Evolutionary conservation across 2,113 vertebrate genomes (phyloP).

Genomic region (Trinectes maculatus): DNA sequence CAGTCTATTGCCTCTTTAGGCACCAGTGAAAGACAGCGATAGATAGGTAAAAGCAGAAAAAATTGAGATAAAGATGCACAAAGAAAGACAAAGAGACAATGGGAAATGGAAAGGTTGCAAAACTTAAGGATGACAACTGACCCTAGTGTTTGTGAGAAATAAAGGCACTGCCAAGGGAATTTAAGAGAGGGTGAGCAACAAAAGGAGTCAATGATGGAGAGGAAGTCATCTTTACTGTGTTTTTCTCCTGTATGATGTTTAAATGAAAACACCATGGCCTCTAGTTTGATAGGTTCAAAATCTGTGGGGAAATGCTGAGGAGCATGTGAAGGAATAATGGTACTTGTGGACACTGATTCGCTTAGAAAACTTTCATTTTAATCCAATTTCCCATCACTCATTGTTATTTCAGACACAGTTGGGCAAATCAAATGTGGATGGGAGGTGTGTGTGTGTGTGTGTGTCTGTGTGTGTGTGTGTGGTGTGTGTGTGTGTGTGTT

Average conservation of each 20-base stretch:
- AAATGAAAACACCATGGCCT: constrained; percentile 30
- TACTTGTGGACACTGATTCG: constrained; percentile 22
- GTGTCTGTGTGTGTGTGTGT: background rate
- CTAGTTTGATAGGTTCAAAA: constrained; percentile 13
- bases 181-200: constrained; percentile 4
- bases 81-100: constrained; percentile 16
- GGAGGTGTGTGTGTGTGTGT: background rate
- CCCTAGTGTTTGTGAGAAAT: constrained; percentile 17
- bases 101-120: constrained; percentile 10
- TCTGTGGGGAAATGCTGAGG: constrained; percentile 10
- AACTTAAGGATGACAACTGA: constrained; percentile 16
- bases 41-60: background rate
- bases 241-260: constrained; percentile 31
- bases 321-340: constrained; percentile 1
- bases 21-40: constrained; percentile 11
- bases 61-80: background rate
- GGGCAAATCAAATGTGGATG: background rate
- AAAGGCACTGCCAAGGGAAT: constrained; percentile 26
- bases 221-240: constrained; percentile 14
- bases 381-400: constrained; percentile 18
- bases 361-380: constrained; percentile 20
- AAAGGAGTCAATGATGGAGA: constrained; percentile 24
- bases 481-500: background rate
- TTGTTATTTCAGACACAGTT: constrained; percentile 15
- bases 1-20: constrained; percentile 22